Conservation (phyloP, 2,888 invertebrate species). For the Hecatera dysodea region DNA sequence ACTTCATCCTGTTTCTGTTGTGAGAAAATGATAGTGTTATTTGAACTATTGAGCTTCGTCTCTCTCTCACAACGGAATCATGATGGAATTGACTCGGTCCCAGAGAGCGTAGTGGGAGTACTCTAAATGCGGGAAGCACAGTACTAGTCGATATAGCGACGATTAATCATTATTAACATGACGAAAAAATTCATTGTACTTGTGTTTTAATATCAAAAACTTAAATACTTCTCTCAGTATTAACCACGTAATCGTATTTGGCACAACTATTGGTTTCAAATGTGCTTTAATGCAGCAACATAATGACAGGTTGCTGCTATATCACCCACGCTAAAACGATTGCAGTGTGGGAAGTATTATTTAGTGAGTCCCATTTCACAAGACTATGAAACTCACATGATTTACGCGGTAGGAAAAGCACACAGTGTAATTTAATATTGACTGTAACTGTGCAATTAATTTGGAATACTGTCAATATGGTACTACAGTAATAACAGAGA, state of each 20-base stretch:
- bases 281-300: slow-evolving; percentile 48
- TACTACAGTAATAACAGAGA: slow-evolving; percentile 47
- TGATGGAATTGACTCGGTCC: neutral
- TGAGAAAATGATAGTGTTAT: neutral
- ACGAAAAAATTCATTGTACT: neutral
- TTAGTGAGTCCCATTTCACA: slow-evolving; percentile 60
- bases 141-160: neutral
- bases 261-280: slow-evolving; percentile 24
- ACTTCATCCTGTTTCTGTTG: neutral
- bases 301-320: slow-evolving; percentile 57
- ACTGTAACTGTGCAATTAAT: slow-evolving; percentile 57
- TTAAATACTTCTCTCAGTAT: neutral
- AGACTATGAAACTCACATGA: slow-evolving; percentile 61
- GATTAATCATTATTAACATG: neutral
- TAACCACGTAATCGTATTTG: slow-evolving; percentile 9
- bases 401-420: slow-evolving; percentile 59
- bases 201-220: slow-evolving; percentile 1
- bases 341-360: slow-evolving; percentile 63
- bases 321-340: slow-evolving; percentile 57
- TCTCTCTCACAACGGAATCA: neutral
- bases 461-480: slow-evolving; percentile 46
- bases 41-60: neutral
- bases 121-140: neutral
- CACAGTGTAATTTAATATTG: slow-evolving; percentile 56
- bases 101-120: no score